These are phyloP conservation scores for Tolmerus cingulatus DNA, from an alignment of 2,888 invertebrate genomes.

Conservation along the genomic window DNA sequence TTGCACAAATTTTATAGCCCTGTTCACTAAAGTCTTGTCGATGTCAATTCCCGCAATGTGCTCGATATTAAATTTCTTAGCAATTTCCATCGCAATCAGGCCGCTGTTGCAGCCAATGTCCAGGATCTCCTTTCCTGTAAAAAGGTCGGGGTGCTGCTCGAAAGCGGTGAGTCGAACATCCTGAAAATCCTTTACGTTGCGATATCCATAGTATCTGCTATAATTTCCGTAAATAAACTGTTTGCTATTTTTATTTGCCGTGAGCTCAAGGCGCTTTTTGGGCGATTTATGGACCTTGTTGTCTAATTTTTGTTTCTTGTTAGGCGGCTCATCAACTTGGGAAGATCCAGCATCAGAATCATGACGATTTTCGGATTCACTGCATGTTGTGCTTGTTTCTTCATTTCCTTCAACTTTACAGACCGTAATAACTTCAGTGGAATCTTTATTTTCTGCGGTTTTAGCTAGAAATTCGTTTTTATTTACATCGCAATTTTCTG, in stretches of 20 bases:
- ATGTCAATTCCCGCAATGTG: constrained; percentile 85
- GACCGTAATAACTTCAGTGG: neutral
- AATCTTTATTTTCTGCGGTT: neutral
- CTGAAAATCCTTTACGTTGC: constrained; percentile 72
- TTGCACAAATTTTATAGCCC: constrained; percentile 52
- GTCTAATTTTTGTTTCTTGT: neutral
- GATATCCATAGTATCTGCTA: constrained; percentile 80
- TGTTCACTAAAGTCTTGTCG: constrained; percentile 74
- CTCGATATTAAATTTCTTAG: constrained; percentile 73
- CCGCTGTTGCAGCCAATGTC: constrained; percentile 93
- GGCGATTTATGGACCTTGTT: neutral
- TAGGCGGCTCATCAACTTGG: neutral
- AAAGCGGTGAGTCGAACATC: constrained; percentile 78
- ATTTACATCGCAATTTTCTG: neutral
- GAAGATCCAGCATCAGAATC: neutral
- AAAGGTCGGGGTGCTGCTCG: constrained; percentile 70
- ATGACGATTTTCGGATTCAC: neutral
- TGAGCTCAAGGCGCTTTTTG: neutral
- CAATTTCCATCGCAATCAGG: constrained; percentile 78
- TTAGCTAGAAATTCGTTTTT: neutral
- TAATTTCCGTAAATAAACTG: constrained; percentile 60
- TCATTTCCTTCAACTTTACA: neutral
- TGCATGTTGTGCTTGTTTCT: neutral
- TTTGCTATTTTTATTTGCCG: constrained; percentile 29
- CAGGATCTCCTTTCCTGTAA: constrained; percentile 76